Evolutionary conservation across 1,140 invertebrate genomes (phyloP), one percentile per base, ranked within the genome.

Genomic region (Neelides sp.): DNA sequence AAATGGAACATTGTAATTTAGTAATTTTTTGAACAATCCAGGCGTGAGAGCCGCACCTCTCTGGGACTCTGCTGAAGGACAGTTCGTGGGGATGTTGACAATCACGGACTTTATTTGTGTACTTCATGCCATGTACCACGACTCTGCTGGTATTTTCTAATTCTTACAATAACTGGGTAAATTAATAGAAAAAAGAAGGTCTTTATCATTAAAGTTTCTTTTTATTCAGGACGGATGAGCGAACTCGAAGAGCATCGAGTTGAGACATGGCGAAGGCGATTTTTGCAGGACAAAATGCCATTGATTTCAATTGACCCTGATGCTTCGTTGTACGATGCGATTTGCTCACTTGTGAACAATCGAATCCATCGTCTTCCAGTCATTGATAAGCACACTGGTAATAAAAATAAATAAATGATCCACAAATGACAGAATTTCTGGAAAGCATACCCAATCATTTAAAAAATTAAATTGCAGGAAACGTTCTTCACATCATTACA

Each of bases 41-140:
- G 83, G 87, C 34, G 93, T 98, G 1, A 77, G 95, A 63, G 95
- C 95, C 13, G 95, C 96, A 15, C 94, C 94, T 1, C 72, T 99
- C 27, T 99, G 94, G 94, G 92, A 98, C 66, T 90, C 84, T 53
- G 72, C 75, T 42, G 78, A 80, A 60, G 93, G 98, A 68, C 76
- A 85, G 66, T 98, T 81, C 68, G 83, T 90, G 26, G 88, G 94
- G 40, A 98, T 99, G 94, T 74, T 99, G 43, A 99, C 96, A 30
- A 98, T 99, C 62, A 98, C 96, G 39, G 96, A 99, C 71, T 98
- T 99, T 68, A 99, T 99, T 64, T 91, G 93, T 69, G 98, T 99
- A 64, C 74, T 98, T 42, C 83, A 93, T 71, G 75, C 69, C 51
- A 95, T 92, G 80, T 95, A 97, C 72, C 94, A 97, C 70, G 93